A percentile compares a stretch with the other conserved stretches of the same genome.
These are phyloP conservation scores for Drosophila mojavensis DNA, from an alignment of 1,140 invertebrate genomes.

Conservation along the genomic window DNA sequence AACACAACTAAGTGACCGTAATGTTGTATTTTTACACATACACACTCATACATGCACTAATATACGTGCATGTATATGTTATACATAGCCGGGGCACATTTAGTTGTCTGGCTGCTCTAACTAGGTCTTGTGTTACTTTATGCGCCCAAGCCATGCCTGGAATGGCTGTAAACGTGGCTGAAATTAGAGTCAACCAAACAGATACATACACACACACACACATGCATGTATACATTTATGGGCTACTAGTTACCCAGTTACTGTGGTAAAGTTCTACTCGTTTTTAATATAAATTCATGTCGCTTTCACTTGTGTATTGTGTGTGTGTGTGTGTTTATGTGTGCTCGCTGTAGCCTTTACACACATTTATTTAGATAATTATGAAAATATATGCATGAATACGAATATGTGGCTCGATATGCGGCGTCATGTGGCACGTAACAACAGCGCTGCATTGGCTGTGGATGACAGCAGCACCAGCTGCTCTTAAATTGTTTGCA, in stretches of 20 bases:
- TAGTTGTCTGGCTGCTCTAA: slow-evolving; percentile 42
- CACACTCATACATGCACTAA: neutral
- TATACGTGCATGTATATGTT: too few species aligned
- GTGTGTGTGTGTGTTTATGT: neutral
- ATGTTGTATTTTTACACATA: slow-evolving; percentile 60
- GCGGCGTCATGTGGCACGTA: slow-evolving; percentile 44
- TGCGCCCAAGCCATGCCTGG: slow-evolving; percentile 40
- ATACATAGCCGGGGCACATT: slow-evolving; percentile 19
- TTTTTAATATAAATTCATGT: slow-evolving; percentile 75
- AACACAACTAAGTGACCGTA: slow-evolving; percentile 64
- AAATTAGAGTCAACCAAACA: slow-evolving; percentile 58
- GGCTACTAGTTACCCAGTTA: slow-evolving; percentile 46
- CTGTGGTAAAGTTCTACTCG: slow-evolving; percentile 58
- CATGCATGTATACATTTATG: slow-evolving; percentile 41
- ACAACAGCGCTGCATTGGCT: slow-evolving; percentile 11
- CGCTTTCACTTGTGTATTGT: slow-evolving; percentile 57
- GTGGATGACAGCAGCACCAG: slow-evolving; percentile 10
- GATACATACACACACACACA: slow-evolving; percentile 28
- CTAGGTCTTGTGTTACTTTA: slow-evolving; percentile 68
- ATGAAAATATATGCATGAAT: slow-evolving; percentile 66
- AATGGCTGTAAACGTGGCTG: slow-evolving; percentile 45
- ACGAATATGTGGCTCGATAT: slow-evolving; percentile 34
- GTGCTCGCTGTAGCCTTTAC: slow-evolving; percentile 46
- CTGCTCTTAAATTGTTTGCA: slow-evolving; percentile 39
- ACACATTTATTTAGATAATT: slow-evolving; percentile 75